Evolutionary conservation across 2,797 vertebrate genomes (phyloP).

Genomic region (Poeciliopsis turneri): DNA sequence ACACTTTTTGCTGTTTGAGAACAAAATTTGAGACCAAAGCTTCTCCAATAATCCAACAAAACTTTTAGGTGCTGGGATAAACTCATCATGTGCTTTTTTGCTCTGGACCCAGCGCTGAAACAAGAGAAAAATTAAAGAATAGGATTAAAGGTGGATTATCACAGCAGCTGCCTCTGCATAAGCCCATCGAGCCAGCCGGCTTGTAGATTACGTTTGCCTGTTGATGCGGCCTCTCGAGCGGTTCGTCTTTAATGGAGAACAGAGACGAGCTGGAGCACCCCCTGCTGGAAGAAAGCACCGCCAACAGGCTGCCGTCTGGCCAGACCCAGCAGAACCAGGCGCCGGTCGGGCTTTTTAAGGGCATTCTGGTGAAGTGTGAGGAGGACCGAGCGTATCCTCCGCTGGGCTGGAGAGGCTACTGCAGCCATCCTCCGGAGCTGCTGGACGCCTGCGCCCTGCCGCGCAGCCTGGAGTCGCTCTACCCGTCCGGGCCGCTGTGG

Average conservation of each 20-base stretch:
- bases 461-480: slow-evolving; percentile 77
- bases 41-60: slow-evolving; percentile 33
- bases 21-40: slow-evolving; percentile 46
- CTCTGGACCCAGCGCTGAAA: slow-evolving; percentile 42
- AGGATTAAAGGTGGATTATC: slow-evolving; percentile 75
- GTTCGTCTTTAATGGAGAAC: slow-evolving; percentile 79
- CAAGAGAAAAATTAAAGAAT: slow-evolving; percentile 67
- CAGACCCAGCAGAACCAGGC: slow-evolving; percentile 28
- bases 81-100: slow-evolving; percentile 33
- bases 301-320: slow-evolving; percentile 36
- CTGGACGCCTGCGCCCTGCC: slow-evolving; percentile 83
- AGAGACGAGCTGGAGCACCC: slow-evolving; percentile 86
- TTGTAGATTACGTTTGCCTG: slow-evolving; percentile 55
- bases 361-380: slow-evolving; percentile 78
- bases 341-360: slow-evolving; percentile 65
- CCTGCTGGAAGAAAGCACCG: slow-evolving; percentile 77
- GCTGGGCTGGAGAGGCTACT: slow-evolving; percentile 72
- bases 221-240: slow-evolving; percentile 55
- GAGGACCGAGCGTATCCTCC: slow-evolving; percentile 78
- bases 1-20: slow-evolving; percentile 40
- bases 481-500: slow-evolving; percentile 78
- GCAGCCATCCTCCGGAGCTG: slow-evolving; percentile 72
- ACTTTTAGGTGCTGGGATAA: slow-evolving; percentile 27
- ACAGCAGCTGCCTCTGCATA: slow-evolving; percentile 56
- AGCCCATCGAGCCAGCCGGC: slow-evolving; percentile 38